These are phyloP conservation scores for Xestoiulus laeticollis DNA, from an alignment of 2,888 invertebrate species.

Conservation along the genomic window DNA sequence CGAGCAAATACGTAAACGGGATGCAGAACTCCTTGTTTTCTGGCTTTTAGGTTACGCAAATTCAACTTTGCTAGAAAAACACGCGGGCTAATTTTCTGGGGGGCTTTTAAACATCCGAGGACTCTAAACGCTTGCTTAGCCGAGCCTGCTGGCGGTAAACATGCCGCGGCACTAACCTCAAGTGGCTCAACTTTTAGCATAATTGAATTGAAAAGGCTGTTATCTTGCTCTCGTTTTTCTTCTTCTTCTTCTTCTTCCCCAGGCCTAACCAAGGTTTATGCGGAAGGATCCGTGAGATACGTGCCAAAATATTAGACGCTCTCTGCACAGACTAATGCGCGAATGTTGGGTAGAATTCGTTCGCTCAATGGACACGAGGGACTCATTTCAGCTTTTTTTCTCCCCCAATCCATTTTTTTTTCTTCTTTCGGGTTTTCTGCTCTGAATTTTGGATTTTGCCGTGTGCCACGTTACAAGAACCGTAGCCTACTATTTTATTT, in stretches of 20 bases:
- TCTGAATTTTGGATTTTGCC: background rate
- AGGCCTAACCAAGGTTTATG: background rate
- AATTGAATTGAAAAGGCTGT: background rate
- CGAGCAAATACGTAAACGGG: no score
- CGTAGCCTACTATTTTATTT: background rate
- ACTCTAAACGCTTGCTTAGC: background rate
- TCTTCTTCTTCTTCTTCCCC: background rate
- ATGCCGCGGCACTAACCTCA: background rate
- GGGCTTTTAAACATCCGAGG: no score
- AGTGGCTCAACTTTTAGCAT: background rate
- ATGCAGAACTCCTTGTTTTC: no score
- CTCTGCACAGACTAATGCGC: background rate
- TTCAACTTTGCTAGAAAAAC: no score
- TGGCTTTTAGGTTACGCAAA: no score
- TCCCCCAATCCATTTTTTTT: no score
- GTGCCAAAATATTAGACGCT: background rate
- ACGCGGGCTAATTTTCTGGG: no score
- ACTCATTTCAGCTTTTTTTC: background rate
- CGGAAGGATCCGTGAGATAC: background rate
- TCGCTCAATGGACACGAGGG: background rate
- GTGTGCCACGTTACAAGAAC: background rate
- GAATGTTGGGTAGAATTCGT: background rate
- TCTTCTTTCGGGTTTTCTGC: background rate
- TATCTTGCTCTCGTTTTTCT: constrained; percentile 8
- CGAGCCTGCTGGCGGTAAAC: background rate